Evolutionary conservation across 1,140 invertebrate species (phyloP), one percentile per base, ranked within the genome.

Genomic region (Ceratitis capitata): DNA sequence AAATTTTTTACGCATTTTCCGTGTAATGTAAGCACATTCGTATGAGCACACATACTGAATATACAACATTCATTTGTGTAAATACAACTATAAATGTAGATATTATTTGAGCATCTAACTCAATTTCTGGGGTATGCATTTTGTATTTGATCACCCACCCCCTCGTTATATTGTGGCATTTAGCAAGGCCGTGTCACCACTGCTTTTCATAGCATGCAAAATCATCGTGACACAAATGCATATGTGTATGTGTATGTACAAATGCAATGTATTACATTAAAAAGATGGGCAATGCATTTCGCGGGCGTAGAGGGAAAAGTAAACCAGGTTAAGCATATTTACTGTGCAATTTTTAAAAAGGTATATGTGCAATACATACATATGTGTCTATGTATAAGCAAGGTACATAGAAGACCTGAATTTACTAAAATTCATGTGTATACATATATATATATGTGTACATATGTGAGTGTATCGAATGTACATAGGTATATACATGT

Each of bases 311-410:
- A 19, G 42, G 42, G 29, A 56, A 83, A 83, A 53, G 29, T 83
- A 83, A 83, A 83, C 82, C 82, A 83, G 82, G 82, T 83, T 49
- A 83, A 32, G 49, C 82, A 83, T 83, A 83, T 83, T 83, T 83
- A 47, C 47, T 32, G 49, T 83, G 82, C 82, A 83, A 78, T 78
- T 78, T 78, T 78, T 78, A n/a, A 45, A 45, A 53, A 83, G 35
- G n/a, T 51, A 83, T 45, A 10, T 82, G 74, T 16, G 47, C 47
- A 53, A 49, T 29, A 53, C 39, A 74, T 45, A 74, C 2, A 45
- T n/a, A 23, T 42, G 19, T 23, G 47, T 49, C 7, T 49, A n/a
- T n/a, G n/a, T n/a, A 9, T 14, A 9, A 14, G 47, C 47, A 49
- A 7, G 47, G 47, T 49, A 49, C 14, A 49, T 49, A 14, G 7